Base-by-base conservation (phyloP, 2,888 invertebrate species). In the Clepsis dumicolana region DNA sequence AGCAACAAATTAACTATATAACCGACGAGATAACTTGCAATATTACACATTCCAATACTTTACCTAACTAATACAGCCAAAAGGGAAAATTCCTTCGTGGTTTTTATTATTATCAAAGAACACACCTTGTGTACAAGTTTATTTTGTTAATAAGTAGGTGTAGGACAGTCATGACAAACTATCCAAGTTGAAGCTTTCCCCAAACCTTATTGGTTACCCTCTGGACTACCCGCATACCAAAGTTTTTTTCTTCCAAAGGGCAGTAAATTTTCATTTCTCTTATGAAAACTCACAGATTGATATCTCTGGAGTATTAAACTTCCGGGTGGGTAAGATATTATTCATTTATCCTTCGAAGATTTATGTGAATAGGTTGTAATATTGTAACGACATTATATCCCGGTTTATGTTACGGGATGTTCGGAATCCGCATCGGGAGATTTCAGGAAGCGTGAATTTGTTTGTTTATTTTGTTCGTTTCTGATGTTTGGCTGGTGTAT, bases 211-310 rank as follows among this genome's bases (percentile, higher is more conserved):
- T 56, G 67, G 70, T 64, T 71, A 74, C 44, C 44, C 44, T 44
- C 44, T 18, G 44, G 18, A 18, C 44, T 18, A 44, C 64, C 69
- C 68, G 65, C 64, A 32, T 44, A 48, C 50, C 48, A 24, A 57
- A 63, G 27, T 27, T 62, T n/a, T 25, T 32, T 61, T 35, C 54
- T 64, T 68, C 38, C 70, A 21, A 50, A 70, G 68, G 63, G 61
- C 68, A 71, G 69, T 75, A 75, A 66, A 74, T 76, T 73, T 71
- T 72, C 68, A 68, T 74, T 73, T 70, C 65, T 71, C 66, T 73
- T 73, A 72, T 71, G 72, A 73, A 74, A 72, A 75, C 70, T 74
- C 71, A 67, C 65, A 56, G 67, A 67, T 67, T 62, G 62, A 67
- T 67, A 66, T 74, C 76, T 70, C 72, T 64, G 25, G 73, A 72